Evolutionary conservation across 2,888 invertebrate genomes (phyloP).

Genomic region (Dioctria linearis): DNA sequence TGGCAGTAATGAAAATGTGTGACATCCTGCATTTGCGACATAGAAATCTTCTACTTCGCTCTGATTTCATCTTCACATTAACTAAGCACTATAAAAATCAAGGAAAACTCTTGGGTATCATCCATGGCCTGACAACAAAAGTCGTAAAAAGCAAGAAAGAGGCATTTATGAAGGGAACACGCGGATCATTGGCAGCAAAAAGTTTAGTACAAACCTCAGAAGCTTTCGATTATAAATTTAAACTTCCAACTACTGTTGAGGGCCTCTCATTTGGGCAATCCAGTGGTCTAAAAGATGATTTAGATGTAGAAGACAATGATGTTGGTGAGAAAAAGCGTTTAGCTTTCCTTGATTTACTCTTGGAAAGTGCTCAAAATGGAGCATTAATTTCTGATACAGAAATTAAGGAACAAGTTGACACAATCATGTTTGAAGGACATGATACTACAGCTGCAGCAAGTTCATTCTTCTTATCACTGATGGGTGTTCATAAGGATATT

Average conservation of each 20-base stretch:
- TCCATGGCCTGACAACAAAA: conserved; percentile 86
- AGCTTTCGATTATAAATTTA: conserved; percentile 61
- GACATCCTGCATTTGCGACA: conserved; percentile 88
- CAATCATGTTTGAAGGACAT: conserved; percentile 91
- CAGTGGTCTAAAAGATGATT: conserved; percentile 82
- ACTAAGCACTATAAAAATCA: conserved; percentile 83
- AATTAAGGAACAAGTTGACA: conserved; percentile 87
- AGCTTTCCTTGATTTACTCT: conserved; percentile 89
- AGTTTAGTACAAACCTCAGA: conserved; percentile 49
- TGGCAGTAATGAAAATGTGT: conserved; percentile 93
- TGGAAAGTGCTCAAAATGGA: conserved; percentile 84
- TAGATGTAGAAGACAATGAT: conserved; percentile 84
- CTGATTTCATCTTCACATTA: conserved; percentile 83
- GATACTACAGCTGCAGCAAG: conserved; percentile 88
- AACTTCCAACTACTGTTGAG: conserved; percentile 70
- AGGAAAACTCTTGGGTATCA: conserved; percentile 80
- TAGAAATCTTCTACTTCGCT: conserved; percentile 84
- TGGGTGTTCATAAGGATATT: conserved; percentile 82
- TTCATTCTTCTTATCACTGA: conserved; percentile 84
- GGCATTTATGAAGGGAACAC: conserved; percentile 79
- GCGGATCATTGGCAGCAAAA: conserved; percentile 69
- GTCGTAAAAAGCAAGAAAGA: conserved; percentile 84
- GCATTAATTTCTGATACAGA: conserved; percentile 82
- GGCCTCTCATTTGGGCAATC: conserved; percentile 82
- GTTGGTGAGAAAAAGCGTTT: conserved; percentile 86